These are phyloP conservation scores for Pyrgilauda ruficollis DNA, from an alignment of 2,113 vertebrate species.

Conservation along the genomic window DNA sequence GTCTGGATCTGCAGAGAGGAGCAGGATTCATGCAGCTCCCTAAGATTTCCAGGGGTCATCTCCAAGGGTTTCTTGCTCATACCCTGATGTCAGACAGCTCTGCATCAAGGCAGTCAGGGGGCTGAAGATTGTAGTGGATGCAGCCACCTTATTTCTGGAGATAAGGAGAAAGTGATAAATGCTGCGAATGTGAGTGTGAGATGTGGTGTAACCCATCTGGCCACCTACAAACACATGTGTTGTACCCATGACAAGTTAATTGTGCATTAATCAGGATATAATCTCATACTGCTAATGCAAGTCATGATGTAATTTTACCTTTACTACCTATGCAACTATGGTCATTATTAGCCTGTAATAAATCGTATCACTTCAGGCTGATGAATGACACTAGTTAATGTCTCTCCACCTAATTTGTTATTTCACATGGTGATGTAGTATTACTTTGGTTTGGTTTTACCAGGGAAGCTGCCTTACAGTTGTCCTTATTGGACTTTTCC, in stretches of 20 bases:
- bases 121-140: neutral
- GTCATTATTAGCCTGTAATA: constrained; percentile 50
- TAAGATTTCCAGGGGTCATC: neutral
- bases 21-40: neutral
- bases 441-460: neutral
- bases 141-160: neutral
- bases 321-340: constrained; percentile 36
- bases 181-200: neutral
- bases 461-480: neutral
- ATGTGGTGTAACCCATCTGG: constrained; percentile 32
- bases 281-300: constrained; percentile 59
- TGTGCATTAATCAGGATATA: constrained; percentile 67
- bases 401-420: constrained; percentile 8
- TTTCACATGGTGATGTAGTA: constrained; percentile 14
- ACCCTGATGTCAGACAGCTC: neutral
- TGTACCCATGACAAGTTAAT: constrained; percentile 57
- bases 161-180: constrained; percentile 33
- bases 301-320: constrained; percentile 62
- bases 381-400: constrained; percentile 41
- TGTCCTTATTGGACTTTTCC: neutral
- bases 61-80: neutral
- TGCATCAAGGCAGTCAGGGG: neutral
- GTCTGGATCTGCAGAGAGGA: neutral
- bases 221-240: constrained; percentile 35
- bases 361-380: constrained; percentile 43